These are phyloP conservation scores for Zelostemma sp. DNA, from an alignment of 1,140 invertebrate species.

Conservation along the genomic window DNA sequence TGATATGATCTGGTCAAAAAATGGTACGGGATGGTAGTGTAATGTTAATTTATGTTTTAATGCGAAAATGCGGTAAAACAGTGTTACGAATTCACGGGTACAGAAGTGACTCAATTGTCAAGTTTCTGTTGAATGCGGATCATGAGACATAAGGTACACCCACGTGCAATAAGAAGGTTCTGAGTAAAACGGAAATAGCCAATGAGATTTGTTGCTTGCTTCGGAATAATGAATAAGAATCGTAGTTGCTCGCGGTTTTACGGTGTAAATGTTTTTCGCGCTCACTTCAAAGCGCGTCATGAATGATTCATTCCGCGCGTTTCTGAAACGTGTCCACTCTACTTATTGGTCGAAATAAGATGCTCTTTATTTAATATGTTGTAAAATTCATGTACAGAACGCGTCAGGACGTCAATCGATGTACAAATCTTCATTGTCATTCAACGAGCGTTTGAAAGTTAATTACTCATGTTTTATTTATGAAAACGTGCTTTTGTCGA, in stretches of 20 bases:
- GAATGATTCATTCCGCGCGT: background rate
- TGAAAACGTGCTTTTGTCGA: background rate
- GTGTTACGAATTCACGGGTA: background rate
- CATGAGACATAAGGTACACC: constrained; percentile 5
- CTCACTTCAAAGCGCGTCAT: background rate
- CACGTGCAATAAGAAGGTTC: constrained; percentile 10
- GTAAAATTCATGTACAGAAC: background rate
- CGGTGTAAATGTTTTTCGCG: constrained; percentile 3
- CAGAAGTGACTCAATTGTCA: background rate
- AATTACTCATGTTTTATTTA: background rate
- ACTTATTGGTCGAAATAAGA: constrained; percentile 11
- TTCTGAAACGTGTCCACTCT: background rate
- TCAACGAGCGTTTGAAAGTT: too few relatives aligned
- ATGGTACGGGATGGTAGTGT: background rate
- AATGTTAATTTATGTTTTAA: background rate
- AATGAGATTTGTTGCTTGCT: constrained; percentile 11
- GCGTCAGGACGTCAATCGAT: background rate
- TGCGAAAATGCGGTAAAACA: background rate
- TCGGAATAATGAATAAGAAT: constrained; percentile 4
- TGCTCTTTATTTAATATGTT: constrained; percentile 6
- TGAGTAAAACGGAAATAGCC: constrained; percentile 12
- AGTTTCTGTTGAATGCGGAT: constrained; percentile 10
- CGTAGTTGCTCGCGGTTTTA: constrained; percentile 3
- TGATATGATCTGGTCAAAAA: constrained; percentile 3
- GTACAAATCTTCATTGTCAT: background rate